Conservation (phyloP, 2,113 vertebrate genomes). For the Pollimyrus isidori region DNA sequence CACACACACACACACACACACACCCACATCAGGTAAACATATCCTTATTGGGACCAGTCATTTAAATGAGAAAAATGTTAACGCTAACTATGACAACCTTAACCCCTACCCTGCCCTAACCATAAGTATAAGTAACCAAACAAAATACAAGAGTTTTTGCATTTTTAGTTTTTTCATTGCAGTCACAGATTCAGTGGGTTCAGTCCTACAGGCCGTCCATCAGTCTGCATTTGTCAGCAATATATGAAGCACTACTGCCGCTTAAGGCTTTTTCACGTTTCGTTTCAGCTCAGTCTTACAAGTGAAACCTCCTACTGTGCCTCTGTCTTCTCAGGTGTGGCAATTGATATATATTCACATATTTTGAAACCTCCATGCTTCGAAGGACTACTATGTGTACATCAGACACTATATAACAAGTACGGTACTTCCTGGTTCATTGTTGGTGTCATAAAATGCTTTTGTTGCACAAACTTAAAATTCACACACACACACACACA, state of each 20-base stretch:
- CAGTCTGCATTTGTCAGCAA: background rate
- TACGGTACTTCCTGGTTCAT: background rate
- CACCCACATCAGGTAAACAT: no score
- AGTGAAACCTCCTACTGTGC: background rate
- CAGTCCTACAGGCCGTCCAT: background rate
- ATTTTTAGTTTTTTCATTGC: no score
- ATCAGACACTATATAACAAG: background rate
- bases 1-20: background rate
- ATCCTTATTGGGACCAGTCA: no score
- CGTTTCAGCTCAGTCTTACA: background rate
- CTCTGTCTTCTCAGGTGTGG: background rate
- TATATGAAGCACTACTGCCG: background rate
- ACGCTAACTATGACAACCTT: no score
- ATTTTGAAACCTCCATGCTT: background rate
- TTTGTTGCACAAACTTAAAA: background rate
- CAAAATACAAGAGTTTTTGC: no score
- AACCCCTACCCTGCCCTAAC: no score
- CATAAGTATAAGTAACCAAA: no score
- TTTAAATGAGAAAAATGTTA: no score
- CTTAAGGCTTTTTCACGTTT: background rate
- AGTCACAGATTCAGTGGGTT: background rate
- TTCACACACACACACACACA: no score
- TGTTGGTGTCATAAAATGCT: background rate
- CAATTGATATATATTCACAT: background rate
- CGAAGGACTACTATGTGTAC: background rate